phyloP scores from a whole-genome alignment of 2,888 invertebrate genomes.

The Orchesellides sinensis region DNA sequence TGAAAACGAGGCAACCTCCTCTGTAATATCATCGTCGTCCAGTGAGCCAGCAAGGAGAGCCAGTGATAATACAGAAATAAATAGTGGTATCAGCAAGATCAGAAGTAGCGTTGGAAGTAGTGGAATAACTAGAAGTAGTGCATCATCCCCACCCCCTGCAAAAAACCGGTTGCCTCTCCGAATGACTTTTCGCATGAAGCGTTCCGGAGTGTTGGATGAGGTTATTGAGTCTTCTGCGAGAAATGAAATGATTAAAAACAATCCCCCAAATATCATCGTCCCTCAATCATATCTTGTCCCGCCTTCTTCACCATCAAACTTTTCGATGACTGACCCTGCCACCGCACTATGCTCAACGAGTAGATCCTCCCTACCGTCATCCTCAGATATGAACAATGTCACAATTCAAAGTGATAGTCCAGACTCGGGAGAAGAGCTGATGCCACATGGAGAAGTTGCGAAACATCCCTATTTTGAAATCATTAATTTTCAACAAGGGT shows the following conservation, averaged over 20 bases:
- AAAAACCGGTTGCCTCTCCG: constrained; percentile 50
- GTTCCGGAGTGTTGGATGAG: constrained; percentile 90
- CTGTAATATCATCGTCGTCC: background rate
- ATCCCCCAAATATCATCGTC: no score
- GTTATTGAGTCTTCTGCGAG: constrained; percentile 84
- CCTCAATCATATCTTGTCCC: constrained; percentile 12
- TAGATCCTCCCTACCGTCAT: no score
- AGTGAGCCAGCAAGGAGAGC: constrained; percentile 7
- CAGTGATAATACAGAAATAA: no score
- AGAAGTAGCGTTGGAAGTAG: constrained; percentile 44
- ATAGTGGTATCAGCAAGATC: no score
- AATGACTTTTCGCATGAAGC: constrained; percentile 89
- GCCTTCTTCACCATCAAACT: background rate
- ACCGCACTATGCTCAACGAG: constrained; percentile 25
- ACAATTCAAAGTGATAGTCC: background rate
- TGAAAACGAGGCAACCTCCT: background rate
- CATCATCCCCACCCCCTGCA: constrained; percentile 24
- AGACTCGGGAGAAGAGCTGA: background rate
- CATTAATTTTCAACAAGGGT: constrained; percentile 69
- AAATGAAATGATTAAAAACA: background rate
- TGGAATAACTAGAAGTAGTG: constrained; percentile 36
- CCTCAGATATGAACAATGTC: no score
- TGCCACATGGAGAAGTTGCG: background rate
- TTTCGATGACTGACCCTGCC: background rate
- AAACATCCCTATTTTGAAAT: constrained; percentile 72